Base-by-base conservation (phyloP, 2,113 vertebrate species). In the Numida meleagris region DNA sequence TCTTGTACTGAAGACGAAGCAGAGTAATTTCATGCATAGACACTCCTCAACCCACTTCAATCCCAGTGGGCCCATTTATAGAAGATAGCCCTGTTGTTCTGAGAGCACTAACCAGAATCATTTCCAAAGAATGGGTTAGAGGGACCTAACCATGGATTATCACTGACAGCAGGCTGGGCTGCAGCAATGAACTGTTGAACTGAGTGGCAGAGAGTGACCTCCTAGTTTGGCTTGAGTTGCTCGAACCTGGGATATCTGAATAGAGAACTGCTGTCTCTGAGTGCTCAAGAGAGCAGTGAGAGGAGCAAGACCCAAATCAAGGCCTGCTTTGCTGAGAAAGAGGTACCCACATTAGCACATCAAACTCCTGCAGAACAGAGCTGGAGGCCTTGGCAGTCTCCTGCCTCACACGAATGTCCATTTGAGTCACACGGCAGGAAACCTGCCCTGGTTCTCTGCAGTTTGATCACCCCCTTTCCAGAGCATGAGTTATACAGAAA, bases 351-450 rank as follows among this genome's bases (percentile, higher is more conserved):
- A 55, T 88, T n/a, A 72, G 57, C 82, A 82, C 81, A 73, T 70
- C 84, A 84, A 66, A 77, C 84, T 66, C 25, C 6, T 24, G 59
- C 58, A n/a, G 89, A 74, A 25, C 40, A 34, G 89, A 66, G 91
- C 91, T 85, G 91, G 67, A 71, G 82, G 89, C 75, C 92, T 24
- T 71, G 86, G 89, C 24, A 18, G 67, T 6, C 86, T 89, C 82
- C 87, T 89, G 86, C 84, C 78, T 70, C 25, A 10, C 70, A 13
- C 0, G 1, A 66, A 11, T 23, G 10, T 0, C 31, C 43, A 0
- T 8, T 7, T 4, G 63, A 71, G 82, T 38, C 53, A 61, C 53
- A 3, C 1, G 48, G 81, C 81, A 70, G 66, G 74, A 42, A 89
- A 19, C 83, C 61, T 48, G 83, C 70, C 74, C 63, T 4, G 24